Evolutionary conservation across 92 coral and sea anemone genomes (phyloP).

Genomic region (Pocillopora grandis): DNA sequence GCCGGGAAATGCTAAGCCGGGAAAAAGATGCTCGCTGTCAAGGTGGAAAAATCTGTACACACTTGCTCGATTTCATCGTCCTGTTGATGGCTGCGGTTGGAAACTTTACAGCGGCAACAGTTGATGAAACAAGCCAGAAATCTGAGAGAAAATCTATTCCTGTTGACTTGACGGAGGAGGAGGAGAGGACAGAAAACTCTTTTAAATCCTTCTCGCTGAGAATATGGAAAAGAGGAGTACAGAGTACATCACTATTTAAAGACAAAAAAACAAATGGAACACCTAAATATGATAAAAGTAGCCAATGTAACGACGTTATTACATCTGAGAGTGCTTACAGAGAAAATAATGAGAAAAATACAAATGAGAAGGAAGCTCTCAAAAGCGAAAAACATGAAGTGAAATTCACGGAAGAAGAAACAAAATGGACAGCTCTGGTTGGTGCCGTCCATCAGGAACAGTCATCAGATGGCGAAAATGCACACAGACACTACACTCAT

Average conservation of each 20-base stretch:
- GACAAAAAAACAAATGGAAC: background rate
- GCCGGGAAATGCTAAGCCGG: background rate
- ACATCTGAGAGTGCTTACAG: background rate
- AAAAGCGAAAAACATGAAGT: background rate
- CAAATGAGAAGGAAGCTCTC: background rate
- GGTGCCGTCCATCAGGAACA: background rate
- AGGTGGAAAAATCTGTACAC: slow-evolving; percentile 1
- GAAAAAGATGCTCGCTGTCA: background rate
- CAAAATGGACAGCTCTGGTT: background rate
- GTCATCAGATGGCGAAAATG: background rate
- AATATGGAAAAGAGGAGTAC: slow-evolving; percentile 6
- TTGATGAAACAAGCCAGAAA: background rate
- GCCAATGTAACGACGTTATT: background rate
- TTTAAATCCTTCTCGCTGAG: slow-evolving; percentile 9
- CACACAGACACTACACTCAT: background rate
- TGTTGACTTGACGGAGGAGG: background rate
- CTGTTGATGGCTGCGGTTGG: slow-evolving; percentile 17
- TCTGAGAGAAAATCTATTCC: background rate
- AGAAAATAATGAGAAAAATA: background rate
- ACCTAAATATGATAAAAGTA: background rate
- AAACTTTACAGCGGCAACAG: background rate
- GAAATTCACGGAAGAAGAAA: background rate
- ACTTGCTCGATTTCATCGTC: slow-evolving; percentile 26
- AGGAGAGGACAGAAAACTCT: background rate
- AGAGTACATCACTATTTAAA: slow-evolving; percentile 5